Conservation (phyloP, 2,888 invertebrate species). For the Melinaea menophilus region DNA sequence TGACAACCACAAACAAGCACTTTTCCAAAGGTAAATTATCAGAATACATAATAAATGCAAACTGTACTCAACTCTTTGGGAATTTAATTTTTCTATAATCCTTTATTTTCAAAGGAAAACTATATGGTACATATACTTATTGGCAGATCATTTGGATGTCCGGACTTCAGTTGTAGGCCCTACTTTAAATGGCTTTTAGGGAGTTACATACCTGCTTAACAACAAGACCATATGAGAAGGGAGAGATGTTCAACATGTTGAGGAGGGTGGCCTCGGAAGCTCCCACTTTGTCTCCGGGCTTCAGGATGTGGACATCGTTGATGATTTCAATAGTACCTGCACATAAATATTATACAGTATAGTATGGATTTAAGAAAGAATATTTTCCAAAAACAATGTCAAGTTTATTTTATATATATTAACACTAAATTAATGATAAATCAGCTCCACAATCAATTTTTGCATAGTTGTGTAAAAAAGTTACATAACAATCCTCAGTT, state of each 20-base stretch:
- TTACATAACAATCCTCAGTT: too few relatives aligned
- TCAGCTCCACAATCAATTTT: too few relatives aligned
- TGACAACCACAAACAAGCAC: conserved; percentile 37
- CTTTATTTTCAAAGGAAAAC: too few relatives aligned
- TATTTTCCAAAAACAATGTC: background rate
- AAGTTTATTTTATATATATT: conserved; percentile 2
- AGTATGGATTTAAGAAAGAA: too few relatives aligned
- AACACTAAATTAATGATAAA: background rate
- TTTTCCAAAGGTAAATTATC: conserved; percentile 75
- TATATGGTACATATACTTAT: too few relatives aligned
- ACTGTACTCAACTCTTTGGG: conserved; percentile 76
- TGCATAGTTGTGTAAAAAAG: too few relatives aligned
- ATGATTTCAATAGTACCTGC: conserved; percentile 98
- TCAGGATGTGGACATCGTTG: conserved; percentile 94
- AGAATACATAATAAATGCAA: conserved; percentile 52
- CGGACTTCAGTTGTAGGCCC: too few relatives aligned
- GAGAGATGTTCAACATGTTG: conserved; percentile 99
- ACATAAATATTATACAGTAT: background rate
- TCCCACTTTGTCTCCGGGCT: conserved; percentile 98
- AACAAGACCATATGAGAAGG: conserved; percentile 98
- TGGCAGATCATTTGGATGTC: too few relatives aligned
- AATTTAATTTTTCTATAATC: background rate
- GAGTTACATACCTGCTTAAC: conserved; percentile 85
- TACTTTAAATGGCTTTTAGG: too few relatives aligned
- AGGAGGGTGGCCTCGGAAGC: conserved; percentile 98